phyloP scores from a whole-genome alignment of 2,888 invertebrate genomes.

The Amphipyra tragopoginis region DNA sequence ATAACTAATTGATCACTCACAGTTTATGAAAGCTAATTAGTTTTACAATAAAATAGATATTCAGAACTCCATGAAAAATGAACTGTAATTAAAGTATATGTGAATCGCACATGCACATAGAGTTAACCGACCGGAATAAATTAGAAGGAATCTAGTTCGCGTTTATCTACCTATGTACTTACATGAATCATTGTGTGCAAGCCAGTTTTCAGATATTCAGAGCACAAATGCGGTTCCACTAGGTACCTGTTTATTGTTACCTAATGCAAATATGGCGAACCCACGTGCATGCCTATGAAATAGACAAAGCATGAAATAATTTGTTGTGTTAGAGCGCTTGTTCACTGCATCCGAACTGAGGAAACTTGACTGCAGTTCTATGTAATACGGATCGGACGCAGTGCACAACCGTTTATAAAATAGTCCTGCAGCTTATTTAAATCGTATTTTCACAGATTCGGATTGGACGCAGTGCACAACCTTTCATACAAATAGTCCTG shows the following conservation, averaged over 20 bases:
- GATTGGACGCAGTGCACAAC: too few species aligned
- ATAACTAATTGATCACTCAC: background rate
- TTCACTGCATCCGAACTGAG: too few species aligned
- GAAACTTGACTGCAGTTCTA: too few species aligned
- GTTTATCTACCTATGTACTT: constrained; percentile 53
- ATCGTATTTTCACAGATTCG: too few species aligned
- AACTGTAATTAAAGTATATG: constrained; percentile 44
- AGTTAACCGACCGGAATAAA: constrained; percentile 56
- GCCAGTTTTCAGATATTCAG: constrained; percentile 64
- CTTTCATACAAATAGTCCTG: too few species aligned
- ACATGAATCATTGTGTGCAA: constrained; percentile 52
- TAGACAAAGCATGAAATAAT: constrained; percentile 29
- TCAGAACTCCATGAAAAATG: constrained; percentile 47
- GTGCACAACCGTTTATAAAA: too few species aligned
- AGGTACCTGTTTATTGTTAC: constrained; percentile 58
- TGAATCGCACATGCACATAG: constrained; percentile 47
- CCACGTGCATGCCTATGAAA: constrained; percentile 45
- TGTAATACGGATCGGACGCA: too few species aligned
- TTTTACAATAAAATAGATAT: constrained; percentile 44
- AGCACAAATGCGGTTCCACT: constrained; percentile 61
- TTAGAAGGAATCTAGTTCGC: constrained; percentile 51
- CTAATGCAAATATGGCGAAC: constrained; percentile 47
- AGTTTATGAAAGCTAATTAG: constrained; percentile 45
- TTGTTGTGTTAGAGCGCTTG: constrained; percentile 9
- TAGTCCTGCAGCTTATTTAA: too few species aligned